These are phyloP conservation scores for Panurus biarmicus DNA, from an alignment of 2,113 vertebrate genomes.

Conservation along the genomic window DNA sequence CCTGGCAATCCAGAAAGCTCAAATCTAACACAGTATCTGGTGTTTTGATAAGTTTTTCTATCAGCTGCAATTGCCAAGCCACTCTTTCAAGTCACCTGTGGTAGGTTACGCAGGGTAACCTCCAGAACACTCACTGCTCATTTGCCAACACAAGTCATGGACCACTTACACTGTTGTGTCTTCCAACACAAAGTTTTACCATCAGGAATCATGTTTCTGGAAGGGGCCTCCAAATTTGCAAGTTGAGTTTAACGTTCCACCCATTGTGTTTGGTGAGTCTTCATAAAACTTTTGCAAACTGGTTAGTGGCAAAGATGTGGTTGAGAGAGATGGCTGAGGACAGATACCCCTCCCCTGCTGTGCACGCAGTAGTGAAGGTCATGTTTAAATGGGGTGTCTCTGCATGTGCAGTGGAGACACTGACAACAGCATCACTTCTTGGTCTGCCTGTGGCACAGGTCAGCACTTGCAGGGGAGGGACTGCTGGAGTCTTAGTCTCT, in stretches of 20 bases:
- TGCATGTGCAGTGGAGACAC: not conserved
- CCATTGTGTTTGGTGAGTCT: fast-evolving
- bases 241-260: not conserved
- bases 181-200: not conserved
- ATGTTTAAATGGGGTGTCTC: not conserved
- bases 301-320: not conserved
- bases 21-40: not conserved
- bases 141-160: not conserved
- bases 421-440: not conserved
- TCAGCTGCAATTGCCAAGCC: not conserved
- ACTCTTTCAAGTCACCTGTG: not conserved
- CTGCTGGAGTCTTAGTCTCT: not conserved
- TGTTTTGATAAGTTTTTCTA: not conserved
- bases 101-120: not conserved
- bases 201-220: not conserved
- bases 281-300: not conserved
- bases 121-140: not conserved
- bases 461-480: not conserved
- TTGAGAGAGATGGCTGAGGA: not conserved
- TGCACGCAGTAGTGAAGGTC: not conserved
- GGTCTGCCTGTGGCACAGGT: not conserved
- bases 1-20: not conserved
- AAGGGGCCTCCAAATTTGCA: not conserved
- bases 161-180: not conserved
- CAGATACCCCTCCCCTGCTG: not conserved